These are phyloP conservation scores for Phortica okadai DNA, from an alignment of 2,888 invertebrate species.

Conservation along the genomic window DNA sequence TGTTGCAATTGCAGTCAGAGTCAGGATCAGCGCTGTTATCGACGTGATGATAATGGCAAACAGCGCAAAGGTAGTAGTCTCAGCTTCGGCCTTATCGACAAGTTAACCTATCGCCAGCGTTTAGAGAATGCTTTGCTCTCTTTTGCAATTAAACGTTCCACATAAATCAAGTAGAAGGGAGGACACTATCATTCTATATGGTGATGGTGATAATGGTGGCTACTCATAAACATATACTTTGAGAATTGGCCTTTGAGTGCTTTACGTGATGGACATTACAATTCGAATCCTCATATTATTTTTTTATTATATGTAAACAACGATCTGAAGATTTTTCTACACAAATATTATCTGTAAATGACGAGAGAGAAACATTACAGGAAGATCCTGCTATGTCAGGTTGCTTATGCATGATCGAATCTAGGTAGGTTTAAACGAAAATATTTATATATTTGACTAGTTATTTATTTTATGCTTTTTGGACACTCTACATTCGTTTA, in stretches of 20 bases:
- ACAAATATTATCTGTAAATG: not conserved
- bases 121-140: slow-evolving; percentile 67
- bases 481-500: not conserved
- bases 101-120: slow-evolving; percentile 59
- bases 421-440: not conserved
- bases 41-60: slow-evolving; percentile 49
- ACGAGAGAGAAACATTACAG: too few relatives aligned
- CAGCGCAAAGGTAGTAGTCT: slow-evolving; percentile 31
- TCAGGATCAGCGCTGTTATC: slow-evolving; percentile 51
- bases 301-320: too few relatives aligned
- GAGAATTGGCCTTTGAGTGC: slow-evolving; percentile 27
- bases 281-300: not conserved
- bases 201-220: not conserved
- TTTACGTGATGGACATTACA: slow-evolving; percentile 23
- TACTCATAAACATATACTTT: slow-evolving; percentile 4
- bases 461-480: slow-evolving; percentile 1
- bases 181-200: slow-evolving; percentile 38
- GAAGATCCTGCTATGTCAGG: too few relatives aligned
- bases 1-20: slow-evolving; percentile 50
- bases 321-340: slow-evolving; percentile 15
- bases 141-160: slow-evolving; percentile 64
- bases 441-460: not conserved
- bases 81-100: slow-evolving; percentile 41
- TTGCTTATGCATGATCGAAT: slow-evolving; percentile 8
- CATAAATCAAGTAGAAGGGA: slow-evolving; percentile 49